Evolutionary conservation across 2,888 invertebrate species (phyloP).

Genomic region (Drosophila incognita): DNA sequence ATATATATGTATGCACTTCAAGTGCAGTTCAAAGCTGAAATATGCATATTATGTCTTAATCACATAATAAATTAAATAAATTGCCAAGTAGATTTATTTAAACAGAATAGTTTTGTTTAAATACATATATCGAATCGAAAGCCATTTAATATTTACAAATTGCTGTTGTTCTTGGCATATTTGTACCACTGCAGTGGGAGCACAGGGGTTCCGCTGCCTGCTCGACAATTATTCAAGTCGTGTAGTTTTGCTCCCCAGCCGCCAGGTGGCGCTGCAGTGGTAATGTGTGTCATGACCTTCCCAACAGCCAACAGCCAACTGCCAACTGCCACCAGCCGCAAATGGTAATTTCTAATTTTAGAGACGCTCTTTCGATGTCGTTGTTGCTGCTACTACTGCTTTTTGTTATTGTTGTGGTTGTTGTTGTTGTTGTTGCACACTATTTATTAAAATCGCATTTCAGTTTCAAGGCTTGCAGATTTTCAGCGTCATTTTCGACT

Average conservation of each 20-base stretch:
- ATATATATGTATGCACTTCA: neutral
- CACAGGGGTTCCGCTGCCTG: conserved; percentile 6
- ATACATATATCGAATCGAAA: too few species aligned
- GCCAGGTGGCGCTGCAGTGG: conserved; percentile 40
- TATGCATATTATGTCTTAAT: neutral
- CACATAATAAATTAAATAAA: neutral
- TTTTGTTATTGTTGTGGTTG: conserved; percentile 3
- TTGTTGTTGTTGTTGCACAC: conserved; percentile 26
- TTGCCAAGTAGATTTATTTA: neutral
- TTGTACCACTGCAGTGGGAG: conserved; percentile 15
- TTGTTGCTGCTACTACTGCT: neutral
- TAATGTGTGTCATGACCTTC: conserved; percentile 68
- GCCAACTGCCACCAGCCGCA: conserved; percentile 47
- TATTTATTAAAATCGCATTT: conserved; percentile 74
- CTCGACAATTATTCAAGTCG: conserved; percentile 63
- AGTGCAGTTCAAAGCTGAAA: neutral
- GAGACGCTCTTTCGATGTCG: conserved; percentile 36
- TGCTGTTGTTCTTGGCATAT: neutral
- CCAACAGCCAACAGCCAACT: conserved; percentile 27
- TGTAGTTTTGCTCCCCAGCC: conserved; percentile 40
- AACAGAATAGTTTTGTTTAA: neutral
- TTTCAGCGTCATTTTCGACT: conserved; percentile 16
- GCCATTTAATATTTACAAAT: neutral
- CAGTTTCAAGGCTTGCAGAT: conserved; percentile 34
- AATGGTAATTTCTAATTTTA: conserved; percentile 70